Evolutionary conservation across 2,113 vertebrate genomes (phyloP).

Genomic region (Eptesicus fuscus): DNA sequence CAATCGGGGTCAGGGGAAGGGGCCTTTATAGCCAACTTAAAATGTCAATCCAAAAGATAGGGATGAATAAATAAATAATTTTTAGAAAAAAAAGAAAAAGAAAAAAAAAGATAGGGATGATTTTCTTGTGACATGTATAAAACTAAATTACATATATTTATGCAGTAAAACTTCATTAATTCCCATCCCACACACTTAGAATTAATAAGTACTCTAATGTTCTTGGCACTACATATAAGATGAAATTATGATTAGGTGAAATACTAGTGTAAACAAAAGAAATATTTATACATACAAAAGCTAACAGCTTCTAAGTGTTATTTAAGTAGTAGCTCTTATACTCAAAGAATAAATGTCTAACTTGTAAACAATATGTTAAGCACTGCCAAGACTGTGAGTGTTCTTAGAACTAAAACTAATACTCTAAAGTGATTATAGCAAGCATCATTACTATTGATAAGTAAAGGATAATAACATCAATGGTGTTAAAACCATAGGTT

Average conservation of each 20-base stretch:
- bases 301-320: conserved; percentile 37
- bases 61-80: too few species aligned
- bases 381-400: not conserved
- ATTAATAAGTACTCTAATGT: conserved; percentile 40
- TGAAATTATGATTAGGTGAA: conserved; percentile 40
- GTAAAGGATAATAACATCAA: not conserved
- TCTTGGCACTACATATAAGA: conserved; percentile 21
- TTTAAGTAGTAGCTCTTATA: conserved; percentile 12
- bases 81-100: too few species aligned
- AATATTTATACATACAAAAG: conserved; percentile 47
- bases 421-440: not conserved
- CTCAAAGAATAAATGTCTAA: conserved; percentile 48
- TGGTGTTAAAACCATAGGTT: not conserved
- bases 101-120: not conserved
- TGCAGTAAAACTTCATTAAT: conserved; percentile 45
- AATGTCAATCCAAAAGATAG: not conserved
- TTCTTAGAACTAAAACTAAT: not conserved
- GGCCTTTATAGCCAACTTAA: not conserved
- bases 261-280: conserved; percentile 36
- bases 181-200: not conserved
- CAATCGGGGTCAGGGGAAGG: too few species aligned
- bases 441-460: not conserved
- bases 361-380: conserved; percentile 20
- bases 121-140: conserved; percentile 34
- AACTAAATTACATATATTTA: conserved; percentile 31